Evolutionary conservation across 2,113 vertebrate species (phyloP).

Genomic region (Aldabrachelys gigantea): DNA sequence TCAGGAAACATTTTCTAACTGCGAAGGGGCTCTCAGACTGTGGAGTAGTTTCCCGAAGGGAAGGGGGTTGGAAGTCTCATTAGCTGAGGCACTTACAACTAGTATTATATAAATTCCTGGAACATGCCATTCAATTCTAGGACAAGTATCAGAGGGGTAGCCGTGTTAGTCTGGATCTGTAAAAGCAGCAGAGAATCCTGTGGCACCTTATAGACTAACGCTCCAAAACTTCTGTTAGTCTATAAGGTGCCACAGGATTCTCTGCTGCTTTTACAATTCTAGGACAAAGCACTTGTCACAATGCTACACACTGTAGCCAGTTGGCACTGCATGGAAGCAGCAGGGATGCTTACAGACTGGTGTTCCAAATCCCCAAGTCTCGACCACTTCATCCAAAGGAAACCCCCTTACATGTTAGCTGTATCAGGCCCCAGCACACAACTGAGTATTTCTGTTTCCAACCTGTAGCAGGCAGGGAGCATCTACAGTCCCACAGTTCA

Average conservation of each 20-base stretch:
- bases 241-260: too few species aligned
- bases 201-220: too few species aligned
- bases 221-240: too few species aligned
- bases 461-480: too few species aligned
- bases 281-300: background rate
- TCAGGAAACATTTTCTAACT: background rate
- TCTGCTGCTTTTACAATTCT: background rate
- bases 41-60: background rate
- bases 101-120: background rate
- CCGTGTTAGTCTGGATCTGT: too few species aligned
- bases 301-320: background rate
- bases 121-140: background rate
- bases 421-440: too few species aligned
- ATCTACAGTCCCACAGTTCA: too few species aligned
- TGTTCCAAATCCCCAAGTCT: too few species aligned
- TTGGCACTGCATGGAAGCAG: background rate
- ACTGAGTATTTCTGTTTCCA: too few species aligned
- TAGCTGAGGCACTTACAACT: background rate
- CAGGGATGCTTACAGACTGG: background rate
- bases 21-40: background rate
- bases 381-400: too few species aligned
- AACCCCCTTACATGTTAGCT: too few species aligned
- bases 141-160: background rate
- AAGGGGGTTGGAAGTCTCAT: background rate
- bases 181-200: too few species aligned